A percentile compares a stretch with the other conserved stretches of the same genome.
Conservation (phyloP, 1,140 invertebrate species). For the Spodoptera litura region DNA sequence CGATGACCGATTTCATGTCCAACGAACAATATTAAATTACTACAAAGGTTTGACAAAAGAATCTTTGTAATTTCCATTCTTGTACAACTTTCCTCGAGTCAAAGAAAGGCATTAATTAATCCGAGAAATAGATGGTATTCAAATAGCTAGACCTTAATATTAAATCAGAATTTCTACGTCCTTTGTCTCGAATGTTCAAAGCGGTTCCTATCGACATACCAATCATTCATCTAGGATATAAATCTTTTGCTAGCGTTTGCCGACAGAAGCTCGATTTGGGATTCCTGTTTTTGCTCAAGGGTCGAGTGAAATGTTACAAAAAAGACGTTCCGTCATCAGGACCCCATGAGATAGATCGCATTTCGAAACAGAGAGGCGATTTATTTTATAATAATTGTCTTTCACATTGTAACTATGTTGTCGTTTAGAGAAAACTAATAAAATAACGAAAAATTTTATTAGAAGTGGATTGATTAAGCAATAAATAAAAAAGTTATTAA, state of each 20-base stretch:
- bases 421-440: background rate
- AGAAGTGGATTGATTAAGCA: background rate
- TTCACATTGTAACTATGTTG: too few relatives aligned
- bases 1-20: background rate
- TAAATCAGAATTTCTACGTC: conserved; percentile 42
- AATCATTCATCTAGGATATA: conserved; percentile 67
- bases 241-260: conserved; percentile 67
- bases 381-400: background rate
- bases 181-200: conserved; percentile 36
- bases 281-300: conserved; percentile 73
- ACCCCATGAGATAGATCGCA: background rate
- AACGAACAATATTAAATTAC: conserved; percentile 24
- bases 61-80: conserved; percentile 30
- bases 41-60: conserved; percentile 24
- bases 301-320: conserved; percentile 70
- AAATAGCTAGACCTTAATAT: conserved; percentile 41
- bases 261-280: conserved; percentile 67
- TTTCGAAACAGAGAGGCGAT: background rate
- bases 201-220: conserved; percentile 51
- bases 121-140: conserved; percentile 25
- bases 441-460: background rate
- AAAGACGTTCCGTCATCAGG: conserved; percentile 50
- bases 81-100: conserved; percentile 28
- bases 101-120: conserved; percentile 45
- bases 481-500: conserved; percentile 35